phyloP scores from a whole-genome alignment of 2,888 invertebrate genomes.

The Synanthedon formicaeformis region DNA sequence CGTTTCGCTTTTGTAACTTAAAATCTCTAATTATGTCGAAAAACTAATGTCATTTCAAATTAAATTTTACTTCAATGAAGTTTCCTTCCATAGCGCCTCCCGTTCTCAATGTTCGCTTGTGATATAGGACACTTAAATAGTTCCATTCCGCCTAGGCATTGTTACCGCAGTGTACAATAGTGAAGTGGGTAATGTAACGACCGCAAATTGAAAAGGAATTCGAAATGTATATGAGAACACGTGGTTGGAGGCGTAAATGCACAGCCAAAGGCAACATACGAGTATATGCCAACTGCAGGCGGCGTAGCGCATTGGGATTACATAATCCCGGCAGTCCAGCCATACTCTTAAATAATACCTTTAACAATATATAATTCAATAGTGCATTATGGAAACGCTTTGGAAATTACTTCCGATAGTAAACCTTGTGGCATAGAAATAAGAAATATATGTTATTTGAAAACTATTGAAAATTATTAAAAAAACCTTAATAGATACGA shows the following conservation, averaged over 20 bases:
- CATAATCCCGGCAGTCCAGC: constrained; percentile 30
- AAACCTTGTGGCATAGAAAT: no score
- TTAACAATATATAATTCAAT: constrained; percentile 35
- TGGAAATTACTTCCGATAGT: constrained; percentile 12
- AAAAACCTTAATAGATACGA: constrained; percentile 28
- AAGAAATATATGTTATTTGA: constrained; percentile 27
- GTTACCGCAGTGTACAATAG: no score
- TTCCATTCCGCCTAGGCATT: no score
- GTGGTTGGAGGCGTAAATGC: not conserved
- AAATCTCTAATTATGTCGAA: no score
- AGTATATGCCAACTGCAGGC: constrained; percentile 33
- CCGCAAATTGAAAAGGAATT: not conserved
- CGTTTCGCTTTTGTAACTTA: no score
- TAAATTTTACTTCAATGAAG: no score
- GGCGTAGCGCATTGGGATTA: constrained; percentile 54
- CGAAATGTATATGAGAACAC: not conserved
- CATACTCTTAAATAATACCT: constrained; percentile 38
- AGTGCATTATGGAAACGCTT: constrained; percentile 17
- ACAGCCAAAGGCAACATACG: constrained; percentile 5
- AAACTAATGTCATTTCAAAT: no score
- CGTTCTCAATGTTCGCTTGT: no score
- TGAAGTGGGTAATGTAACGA: no score
- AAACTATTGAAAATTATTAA: constrained; percentile 24
- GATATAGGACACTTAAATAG: no score
- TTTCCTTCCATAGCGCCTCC: no score